Evolutionary conservation across 2,888 invertebrate species (phyloP).

Genomic region (Steinernema carpocapsae): DNA sequence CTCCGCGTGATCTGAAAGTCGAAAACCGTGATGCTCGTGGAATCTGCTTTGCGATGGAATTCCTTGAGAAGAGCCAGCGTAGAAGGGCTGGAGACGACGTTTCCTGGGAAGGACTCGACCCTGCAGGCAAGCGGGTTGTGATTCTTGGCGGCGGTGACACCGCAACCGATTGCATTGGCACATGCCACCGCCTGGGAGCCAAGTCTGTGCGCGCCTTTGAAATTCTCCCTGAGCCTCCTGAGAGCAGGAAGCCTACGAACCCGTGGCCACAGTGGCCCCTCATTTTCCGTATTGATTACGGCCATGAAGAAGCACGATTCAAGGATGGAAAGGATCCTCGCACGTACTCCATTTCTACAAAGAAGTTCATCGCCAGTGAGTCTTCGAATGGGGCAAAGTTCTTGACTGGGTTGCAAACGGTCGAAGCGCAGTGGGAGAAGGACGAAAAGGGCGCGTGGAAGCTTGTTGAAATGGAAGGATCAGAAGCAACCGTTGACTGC

Average conservation of each 20-base stretch:
- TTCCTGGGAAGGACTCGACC: slow-evolving; percentile 75
- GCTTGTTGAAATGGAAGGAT: slow-evolving; percentile 84
- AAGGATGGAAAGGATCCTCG: slow-evolving; percentile 86
- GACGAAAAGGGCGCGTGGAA: slow-evolving; percentile 87
- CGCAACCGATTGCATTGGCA: slow-evolving; percentile 97
- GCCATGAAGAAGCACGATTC: slow-evolving; percentile 89
- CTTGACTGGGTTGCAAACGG: slow-evolving; percentile 85
- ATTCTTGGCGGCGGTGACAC: slow-evolving; percentile 87
- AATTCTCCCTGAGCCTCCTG: slow-evolving; percentile 90
- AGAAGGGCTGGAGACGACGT: slow-evolving; percentile 75
- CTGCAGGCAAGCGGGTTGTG: slow-evolving; percentile 90
- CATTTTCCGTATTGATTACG: slow-evolving; percentile 95
- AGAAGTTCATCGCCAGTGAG: slow-evolving; percentile 70
- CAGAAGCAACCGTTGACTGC: slow-evolving; percentile 79
- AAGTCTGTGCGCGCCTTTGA: slow-evolving; percentile 91
- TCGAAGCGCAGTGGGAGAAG: slow-evolving; percentile 90
- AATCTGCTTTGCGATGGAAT: slow-evolving; percentile 97
- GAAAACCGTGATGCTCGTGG: slow-evolving; percentile 79
- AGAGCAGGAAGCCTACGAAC: slow-evolving; percentile 80
- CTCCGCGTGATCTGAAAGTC: slow-evolving; percentile 81
- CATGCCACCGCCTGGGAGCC: slow-evolving; percentile 89
- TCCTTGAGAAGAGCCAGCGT: slow-evolving; percentile 94
- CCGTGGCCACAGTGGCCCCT: slow-evolving; percentile 99
- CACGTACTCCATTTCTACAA: slow-evolving; percentile 88
- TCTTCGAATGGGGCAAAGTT: slow-evolving; percentile 60